These are phyloP conservation scores for Eclectus roratus DNA, from an alignment of 2,113 vertebrate species.

Conservation along the genomic window DNA sequence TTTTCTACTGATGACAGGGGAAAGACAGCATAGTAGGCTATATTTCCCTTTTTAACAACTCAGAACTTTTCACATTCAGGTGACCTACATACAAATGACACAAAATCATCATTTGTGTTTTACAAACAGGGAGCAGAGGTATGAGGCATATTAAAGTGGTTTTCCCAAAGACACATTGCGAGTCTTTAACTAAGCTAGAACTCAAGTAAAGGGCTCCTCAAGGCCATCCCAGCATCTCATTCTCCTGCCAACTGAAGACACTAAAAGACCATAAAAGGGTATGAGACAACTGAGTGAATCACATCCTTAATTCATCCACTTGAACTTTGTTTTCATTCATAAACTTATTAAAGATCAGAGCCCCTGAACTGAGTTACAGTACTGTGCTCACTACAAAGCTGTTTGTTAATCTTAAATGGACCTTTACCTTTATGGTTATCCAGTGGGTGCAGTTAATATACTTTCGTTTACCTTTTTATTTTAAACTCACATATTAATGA, in stretches of 20 bases:
- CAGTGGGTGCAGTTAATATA: background rate
- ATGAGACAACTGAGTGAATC: slow-evolving; percentile 19
- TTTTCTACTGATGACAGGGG: background rate
- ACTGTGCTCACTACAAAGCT: background rate
- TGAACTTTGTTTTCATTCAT: slow-evolving; percentile 48
- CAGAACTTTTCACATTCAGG: background rate
- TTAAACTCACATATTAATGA: background rate
- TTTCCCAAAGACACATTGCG: background rate
- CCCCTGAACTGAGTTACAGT: slow-evolving; percentile 18
- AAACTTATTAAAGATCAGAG: slow-evolving; percentile 45
- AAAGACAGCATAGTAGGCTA: background rate
- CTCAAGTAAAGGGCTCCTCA: background rate
- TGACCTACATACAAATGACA: background rate
- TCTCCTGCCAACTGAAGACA: background rate
- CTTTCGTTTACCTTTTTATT: slow-evolving; percentile 23
- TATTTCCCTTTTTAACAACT: background rate
- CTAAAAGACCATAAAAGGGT: slow-evolving; percentile 33
- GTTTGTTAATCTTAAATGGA: slow-evolving; percentile 6
- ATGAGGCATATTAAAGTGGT: background rate
- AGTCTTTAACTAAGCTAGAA: background rate
- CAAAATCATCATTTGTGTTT: background rate
- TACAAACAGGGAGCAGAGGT: background rate
- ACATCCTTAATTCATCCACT: background rate
- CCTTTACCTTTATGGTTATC: background rate
- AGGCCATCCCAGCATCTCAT: background rate